phyloP scores from a whole-genome alignment of 2,113 vertebrate species.

The Uropsilus gracilis region DNA sequence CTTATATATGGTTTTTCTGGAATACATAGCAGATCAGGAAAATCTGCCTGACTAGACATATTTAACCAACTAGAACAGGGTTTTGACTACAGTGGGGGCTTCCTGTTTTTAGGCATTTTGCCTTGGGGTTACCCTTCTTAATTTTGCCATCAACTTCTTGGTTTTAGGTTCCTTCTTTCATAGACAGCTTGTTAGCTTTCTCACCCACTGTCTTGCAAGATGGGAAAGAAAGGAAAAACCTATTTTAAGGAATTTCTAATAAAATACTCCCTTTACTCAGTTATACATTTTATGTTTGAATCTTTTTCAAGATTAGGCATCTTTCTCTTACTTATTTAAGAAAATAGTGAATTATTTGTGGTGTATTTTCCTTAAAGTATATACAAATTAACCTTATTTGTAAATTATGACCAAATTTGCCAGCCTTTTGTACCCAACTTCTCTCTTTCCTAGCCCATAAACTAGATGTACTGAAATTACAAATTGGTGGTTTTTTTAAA shows the following conservation, averaged over 20 bases:
- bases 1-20: too few relatives aligned
- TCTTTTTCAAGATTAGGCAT: conserved; percentile 49
- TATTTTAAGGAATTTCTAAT: conserved; percentile 53
- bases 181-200: too few relatives aligned
- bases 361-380: conserved; percentile 48
- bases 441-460: conserved; percentile 31
- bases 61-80: too few relatives aligned
- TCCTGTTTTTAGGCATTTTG: too few relatives aligned
- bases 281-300: conserved; percentile 50
- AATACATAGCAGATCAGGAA: too few relatives aligned
- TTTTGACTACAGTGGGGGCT: too few relatives aligned
- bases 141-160: too few relatives aligned
- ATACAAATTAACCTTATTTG: conserved; percentile 58
- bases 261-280: conserved; percentile 47
- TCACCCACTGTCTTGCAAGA: too few relatives aligned
- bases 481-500: conserved; percentile 54
- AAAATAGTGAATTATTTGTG: conserved; percentile 28
- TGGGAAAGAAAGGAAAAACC: too few relatives aligned
- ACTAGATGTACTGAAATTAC: conserved; percentile 49
- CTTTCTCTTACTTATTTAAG: conserved; percentile 60
- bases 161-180: too few relatives aligned
- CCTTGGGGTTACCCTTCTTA: too few relatives aligned
- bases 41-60: too few relatives aligned
- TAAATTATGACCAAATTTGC: conserved; percentile 44
- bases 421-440: conserved; percentile 33